These are phyloP conservation scores for Stichodactyla mertensii DNA, from an alignment of 64 coral and sea anemone genomes.

Conservation along the genomic window DNA sequence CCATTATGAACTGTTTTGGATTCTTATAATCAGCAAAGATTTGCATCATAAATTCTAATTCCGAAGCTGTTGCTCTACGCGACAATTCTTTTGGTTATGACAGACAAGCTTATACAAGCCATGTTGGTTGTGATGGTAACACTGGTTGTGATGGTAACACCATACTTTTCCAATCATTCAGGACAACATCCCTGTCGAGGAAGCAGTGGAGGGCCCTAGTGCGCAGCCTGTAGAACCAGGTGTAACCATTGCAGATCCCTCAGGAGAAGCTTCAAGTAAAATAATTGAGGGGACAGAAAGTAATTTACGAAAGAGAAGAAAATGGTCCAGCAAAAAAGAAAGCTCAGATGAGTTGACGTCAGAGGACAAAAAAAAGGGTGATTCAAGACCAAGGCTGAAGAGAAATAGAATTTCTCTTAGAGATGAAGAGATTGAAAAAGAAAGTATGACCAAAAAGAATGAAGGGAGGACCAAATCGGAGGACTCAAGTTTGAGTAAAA, in stretches of 20 bases:
- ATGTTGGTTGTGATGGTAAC: background rate
- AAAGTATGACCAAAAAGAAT: background rate
- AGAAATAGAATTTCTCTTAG: background rate
- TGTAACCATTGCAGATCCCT: background rate
- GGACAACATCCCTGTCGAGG: background rate
- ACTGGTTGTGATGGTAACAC: background rate
- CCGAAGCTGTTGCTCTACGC: background rate
- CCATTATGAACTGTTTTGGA: background rate
- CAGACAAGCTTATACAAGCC: background rate
- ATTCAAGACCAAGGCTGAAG: background rate
- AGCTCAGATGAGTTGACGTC: background rate
- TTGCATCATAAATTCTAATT: background rate
- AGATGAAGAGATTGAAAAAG: background rate
- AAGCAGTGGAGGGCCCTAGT: background rate
- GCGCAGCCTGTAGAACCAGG: background rate
- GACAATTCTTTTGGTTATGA: conserved; percentile 1
- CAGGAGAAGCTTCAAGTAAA: background rate
- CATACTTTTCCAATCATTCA: conserved; percentile 19
- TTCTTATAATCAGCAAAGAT: background rate
- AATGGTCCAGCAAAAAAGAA: background rate
- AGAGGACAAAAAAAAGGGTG: background rate
- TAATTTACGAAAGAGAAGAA: background rate
- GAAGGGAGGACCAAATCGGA: background rate
- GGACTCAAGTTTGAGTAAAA: background rate
- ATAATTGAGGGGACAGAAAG: background rate